Evolutionary conservation across 2,888 invertebrate genomes (phyloP), one percentile per base, ranked within the genome.

Genomic region (Chrysolina oricalcia): DNA sequence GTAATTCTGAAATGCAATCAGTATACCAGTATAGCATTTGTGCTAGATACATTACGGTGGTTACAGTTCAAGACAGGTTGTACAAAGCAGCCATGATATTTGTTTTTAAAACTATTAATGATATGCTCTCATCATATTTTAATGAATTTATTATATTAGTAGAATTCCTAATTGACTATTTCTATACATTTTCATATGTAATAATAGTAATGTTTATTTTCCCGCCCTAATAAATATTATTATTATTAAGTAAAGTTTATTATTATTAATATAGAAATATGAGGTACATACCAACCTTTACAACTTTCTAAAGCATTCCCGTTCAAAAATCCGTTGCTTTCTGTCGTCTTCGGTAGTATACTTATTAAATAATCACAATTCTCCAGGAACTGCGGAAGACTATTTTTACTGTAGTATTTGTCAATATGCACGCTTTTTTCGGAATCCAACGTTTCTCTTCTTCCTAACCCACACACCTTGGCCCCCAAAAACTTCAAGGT

Each of bases 301-400:
- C 92, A 92, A 76, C 86, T 84, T 82, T 89, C 80, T 46, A 92
- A 85, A 17, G 89, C 79, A 62, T 89, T 86, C 17, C 89, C 89
- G 80, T 90, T 89, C 65, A 92, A 85, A 21, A 92, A 82, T 40
- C 90, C 90, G 50, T 70, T 84, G 1, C 91, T 92, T 64, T 88
- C 86, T 13, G 85, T 78, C 0, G 91, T 92, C 41, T 87, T 88
- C 8, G 92, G 92, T 74, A 92, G 83, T 17, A 91, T 86, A 83
- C 89, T 91, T 68, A 91, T 86, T 50, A 92, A 79, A 82, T 92
- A 92, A 86, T 92, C 91, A 83, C 90, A 90, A 11, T 88, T 87
- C 56, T 81, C 75, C 21, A 92, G 82, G 35, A 91, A 83, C 64
- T 87, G 82, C 1, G 82, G 75, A 68, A 91, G 82, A 40, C 72